These are phyloP conservation scores for Crypturellus undulatus DNA, from an alignment of 2,113 vertebrate species.

Conservation along the genomic window DNA sequence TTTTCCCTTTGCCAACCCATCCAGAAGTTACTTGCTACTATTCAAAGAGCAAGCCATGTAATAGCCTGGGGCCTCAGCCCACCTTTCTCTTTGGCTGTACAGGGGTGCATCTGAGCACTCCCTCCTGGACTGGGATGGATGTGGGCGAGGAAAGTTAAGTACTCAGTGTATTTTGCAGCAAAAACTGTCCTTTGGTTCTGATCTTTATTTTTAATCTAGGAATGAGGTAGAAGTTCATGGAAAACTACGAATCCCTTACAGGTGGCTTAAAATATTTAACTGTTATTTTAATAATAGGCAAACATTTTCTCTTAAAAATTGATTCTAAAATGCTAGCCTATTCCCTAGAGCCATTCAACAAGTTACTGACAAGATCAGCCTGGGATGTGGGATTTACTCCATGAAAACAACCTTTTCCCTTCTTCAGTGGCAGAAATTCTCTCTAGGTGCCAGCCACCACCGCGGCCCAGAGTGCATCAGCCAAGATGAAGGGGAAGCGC, in stretches of 20 bases:
- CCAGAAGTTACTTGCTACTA: background rate
- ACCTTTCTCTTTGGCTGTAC: background rate
- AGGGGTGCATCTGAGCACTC: background rate
- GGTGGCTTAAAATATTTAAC: constrained; percentile 51
- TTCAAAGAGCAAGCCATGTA: background rate
- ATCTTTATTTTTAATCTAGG: background rate
- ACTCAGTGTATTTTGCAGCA: background rate
- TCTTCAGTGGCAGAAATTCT: background rate
- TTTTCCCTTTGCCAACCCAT: background rate
- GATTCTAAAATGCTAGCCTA: background rate
- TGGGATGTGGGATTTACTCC: background rate
- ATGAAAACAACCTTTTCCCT: background rate
- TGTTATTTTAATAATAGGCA: constrained; percentile 8
- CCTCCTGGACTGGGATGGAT: background rate
- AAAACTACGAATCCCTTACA: constrained; percentile 43
- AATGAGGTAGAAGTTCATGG: constrained; percentile 20
- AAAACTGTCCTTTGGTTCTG: background rate
- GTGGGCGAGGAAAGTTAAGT: background rate
- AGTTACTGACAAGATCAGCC: background rate
- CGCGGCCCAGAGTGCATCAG: rapidly evolving
- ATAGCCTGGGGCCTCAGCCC: background rate
- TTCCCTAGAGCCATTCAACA: background rate
- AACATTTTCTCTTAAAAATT: background rate
- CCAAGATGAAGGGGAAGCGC: background rate
- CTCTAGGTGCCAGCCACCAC: background rate